These are phyloP conservation scores for Carduelis carduelis DNA, from an alignment of 2,797 vertebrate genomes.

Conservation along the genomic window DNA sequence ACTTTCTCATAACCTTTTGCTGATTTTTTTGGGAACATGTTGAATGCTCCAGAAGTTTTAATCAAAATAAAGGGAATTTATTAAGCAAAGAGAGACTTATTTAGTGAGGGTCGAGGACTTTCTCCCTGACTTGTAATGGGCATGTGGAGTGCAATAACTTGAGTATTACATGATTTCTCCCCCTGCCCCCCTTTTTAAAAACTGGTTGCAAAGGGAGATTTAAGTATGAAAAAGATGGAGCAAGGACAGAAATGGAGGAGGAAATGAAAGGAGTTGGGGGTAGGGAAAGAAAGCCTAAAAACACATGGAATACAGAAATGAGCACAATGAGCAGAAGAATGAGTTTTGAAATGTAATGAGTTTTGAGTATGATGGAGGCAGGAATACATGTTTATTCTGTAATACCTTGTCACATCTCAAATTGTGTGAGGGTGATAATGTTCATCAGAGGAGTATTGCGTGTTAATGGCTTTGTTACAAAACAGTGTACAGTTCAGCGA, in stretches of 20 bases:
- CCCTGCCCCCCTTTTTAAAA: background rate
- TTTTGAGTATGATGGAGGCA: background rate
- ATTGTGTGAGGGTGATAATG: background rate
- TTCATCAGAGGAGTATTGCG: background rate
- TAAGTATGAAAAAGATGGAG: background rate
- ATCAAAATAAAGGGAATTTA: background rate
- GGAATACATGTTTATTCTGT: rapidly evolving
- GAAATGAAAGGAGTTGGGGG: background rate
- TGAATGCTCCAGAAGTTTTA: background rate
- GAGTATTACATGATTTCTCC: background rate
- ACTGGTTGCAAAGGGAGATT: background rate
- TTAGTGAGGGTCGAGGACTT: background rate
- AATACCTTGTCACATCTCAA: background rate
- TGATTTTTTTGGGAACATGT: background rate
- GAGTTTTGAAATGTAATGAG: rapidly evolving
- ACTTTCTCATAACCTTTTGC: background rate
- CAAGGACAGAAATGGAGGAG: background rate
- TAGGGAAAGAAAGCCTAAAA: background rate
- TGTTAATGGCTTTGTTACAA: background rate
- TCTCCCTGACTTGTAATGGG: background rate
- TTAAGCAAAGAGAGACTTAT: background rate
- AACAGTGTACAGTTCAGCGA: background rate
- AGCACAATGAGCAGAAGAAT: background rate
- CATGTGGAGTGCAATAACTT: background rate
- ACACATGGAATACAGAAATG: background rate